phyloP scores from a whole-genome alignment of 2,888 invertebrate genomes.

The Hydrotaea cyrtoneurina region DNA sequence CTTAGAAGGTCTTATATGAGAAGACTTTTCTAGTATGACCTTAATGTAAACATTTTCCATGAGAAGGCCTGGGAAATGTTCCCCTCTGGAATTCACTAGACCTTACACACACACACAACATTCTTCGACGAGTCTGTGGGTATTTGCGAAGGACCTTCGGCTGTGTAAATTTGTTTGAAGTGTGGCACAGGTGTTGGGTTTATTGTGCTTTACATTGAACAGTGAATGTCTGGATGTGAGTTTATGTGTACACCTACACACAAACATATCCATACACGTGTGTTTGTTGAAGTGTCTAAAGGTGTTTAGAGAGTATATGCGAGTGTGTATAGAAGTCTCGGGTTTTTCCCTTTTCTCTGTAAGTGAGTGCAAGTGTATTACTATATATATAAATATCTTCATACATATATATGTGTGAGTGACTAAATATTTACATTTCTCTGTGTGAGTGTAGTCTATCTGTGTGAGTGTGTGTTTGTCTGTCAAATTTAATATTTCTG shows the following conservation, averaged over 20 bases:
- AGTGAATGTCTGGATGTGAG: neutral
- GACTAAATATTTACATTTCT: no score
- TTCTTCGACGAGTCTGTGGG: neutral
- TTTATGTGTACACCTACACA: neutral
- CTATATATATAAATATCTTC: neutral
- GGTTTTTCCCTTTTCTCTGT: neutral
- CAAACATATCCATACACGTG: neutral
- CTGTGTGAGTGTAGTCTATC: neutral
- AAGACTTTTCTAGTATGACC: no score
- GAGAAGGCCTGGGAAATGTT: no score
- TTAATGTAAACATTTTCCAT: no score
- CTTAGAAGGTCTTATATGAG: no score
- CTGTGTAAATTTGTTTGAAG: neutral
- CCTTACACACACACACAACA: neutral
- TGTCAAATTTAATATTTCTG: constrained; percentile 19
- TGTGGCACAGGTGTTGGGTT: constrained; percentile 10
- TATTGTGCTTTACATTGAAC: neutral
- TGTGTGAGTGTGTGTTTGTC: neutral
- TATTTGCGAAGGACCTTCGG: constrained; percentile 15
- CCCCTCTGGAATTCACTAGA: no score
- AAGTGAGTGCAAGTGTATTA: neutral
- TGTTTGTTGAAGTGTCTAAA: constrained; percentile 11
- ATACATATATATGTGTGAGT: neutral
- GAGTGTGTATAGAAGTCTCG: neutral
- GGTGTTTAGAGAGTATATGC: neutral